A percentile compares a stretch with the other conserved stretches of the same genome.
Evolutionary conservation across 2,888 invertebrate species (phyloP).

Genomic region (Penaeus monodon): DNA sequence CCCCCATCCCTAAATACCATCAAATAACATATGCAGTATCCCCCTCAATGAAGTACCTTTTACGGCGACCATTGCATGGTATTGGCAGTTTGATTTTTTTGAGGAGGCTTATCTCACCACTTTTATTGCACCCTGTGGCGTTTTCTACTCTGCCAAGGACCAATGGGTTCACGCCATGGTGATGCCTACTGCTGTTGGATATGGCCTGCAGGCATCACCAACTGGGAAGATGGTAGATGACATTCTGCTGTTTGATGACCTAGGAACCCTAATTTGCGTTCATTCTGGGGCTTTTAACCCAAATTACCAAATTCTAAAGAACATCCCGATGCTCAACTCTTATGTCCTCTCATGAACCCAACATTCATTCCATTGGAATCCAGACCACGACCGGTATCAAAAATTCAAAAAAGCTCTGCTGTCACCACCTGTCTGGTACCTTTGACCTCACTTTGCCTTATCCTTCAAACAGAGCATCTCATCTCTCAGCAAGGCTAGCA

Average conservation of each 20-base stretch:
- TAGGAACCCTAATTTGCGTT: background rate
- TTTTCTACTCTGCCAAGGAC: background rate
- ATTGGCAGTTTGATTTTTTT: conserved; percentile 10
- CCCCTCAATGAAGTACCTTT: background rate
- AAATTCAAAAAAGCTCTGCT: background rate
- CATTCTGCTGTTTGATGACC: background rate
- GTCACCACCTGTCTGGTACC: background rate
- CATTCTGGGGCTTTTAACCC: conserved; percentile 21
- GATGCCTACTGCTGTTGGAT: background rate
- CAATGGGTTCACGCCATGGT: conserved; percentile 14
- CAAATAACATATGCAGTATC: background rate
- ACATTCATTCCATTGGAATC: background rate
- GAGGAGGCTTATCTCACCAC: conserved; percentile 21
- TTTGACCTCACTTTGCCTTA: background rate
- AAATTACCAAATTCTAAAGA: background rate
- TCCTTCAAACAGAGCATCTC: background rate
- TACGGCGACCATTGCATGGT: background rate
- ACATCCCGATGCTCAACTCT: background rate
- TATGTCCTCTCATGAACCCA: background rate
- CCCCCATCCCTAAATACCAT: background rate
- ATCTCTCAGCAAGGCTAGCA: background rate
- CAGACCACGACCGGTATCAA: background rate
- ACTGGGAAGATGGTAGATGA: background rate
- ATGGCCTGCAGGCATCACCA: background rate
- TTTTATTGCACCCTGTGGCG: conserved; percentile 4